These are phyloP conservation scores for Dipodomys stephensi DNA, from an alignment of 2,113 vertebrate species.

Conservation along the genomic window DNA sequence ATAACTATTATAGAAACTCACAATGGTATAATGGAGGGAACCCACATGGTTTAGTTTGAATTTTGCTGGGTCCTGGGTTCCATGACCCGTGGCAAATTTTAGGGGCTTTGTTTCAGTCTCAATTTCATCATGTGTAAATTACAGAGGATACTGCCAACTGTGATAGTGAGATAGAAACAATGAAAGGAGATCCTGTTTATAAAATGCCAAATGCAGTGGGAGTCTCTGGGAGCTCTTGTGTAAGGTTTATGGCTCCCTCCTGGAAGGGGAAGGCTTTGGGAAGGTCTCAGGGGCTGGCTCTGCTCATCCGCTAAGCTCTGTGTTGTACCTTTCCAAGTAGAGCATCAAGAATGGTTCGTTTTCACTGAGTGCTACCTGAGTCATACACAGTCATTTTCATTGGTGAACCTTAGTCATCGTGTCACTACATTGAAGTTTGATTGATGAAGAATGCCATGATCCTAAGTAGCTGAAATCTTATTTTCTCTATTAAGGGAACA, in stretches of 20 bases:
- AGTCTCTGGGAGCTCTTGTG: background rate
- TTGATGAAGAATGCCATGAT: constrained; percentile 70
- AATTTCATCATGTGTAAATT: constrained; percentile 35
- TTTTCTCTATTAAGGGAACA: constrained; percentile 77
- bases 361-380: constrained; percentile 45
- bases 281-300: background rate
- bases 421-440: constrained; percentile 73
- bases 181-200: background rate
- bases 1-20: background rate
- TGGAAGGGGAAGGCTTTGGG: background rate
- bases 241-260: background rate
- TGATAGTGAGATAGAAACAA: background rate
- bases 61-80: background rate
- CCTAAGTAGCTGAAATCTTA: constrained; percentile 46
- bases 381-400: constrained; percentile 73
- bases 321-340: accelerated
- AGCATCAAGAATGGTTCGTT: constrained; percentile 65
- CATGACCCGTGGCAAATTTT: background rate
- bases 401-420: constrained; percentile 71
- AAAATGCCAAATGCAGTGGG: background rate
- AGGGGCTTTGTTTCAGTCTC: background rate
- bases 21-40: background rate
- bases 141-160: background rate
- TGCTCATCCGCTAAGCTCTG: background rate
- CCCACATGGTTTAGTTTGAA: background rate